Conservation (phyloP, 2,113 vertebrate genomes). For the Gobius niger region DNA sequence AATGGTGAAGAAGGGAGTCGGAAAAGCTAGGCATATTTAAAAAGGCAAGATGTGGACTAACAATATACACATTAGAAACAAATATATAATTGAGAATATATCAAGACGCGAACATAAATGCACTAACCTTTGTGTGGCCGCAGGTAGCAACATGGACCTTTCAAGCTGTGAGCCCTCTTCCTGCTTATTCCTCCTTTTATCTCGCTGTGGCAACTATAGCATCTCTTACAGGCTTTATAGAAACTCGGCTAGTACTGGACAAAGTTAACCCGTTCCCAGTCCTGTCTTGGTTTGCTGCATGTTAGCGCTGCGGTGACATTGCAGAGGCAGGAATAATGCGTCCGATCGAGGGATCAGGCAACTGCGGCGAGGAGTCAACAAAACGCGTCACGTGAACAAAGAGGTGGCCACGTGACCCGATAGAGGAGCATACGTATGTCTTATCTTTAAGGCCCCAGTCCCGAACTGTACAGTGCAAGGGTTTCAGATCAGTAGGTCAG, state of each 20-base stretch:
- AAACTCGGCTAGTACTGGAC: not conserved
- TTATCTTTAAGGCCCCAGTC: too few relatives aligned
- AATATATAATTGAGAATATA: too few relatives aligned
- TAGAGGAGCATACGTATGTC: too few relatives aligned
- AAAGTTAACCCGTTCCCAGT: not conserved
- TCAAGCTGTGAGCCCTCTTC: conserved; percentile 32
- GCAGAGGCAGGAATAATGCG: conserved; percentile 51
- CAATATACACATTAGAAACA: not conserved
- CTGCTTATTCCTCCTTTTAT: conserved; percentile 47
- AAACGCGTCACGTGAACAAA: conserved; percentile 63
- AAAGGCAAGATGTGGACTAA: conserved; percentile 14
- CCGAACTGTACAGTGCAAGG: too few relatives aligned
- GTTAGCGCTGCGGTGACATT: conserved; percentile 66
- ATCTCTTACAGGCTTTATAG: conserved; percentile 15
- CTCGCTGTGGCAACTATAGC: conserved; percentile 18
- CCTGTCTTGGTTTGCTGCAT: conserved; percentile 14
- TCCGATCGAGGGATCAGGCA: conserved; percentile 19
- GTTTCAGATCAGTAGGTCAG: not conserved
- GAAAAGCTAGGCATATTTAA: conserved; percentile 9
- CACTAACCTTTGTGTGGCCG: conserved; percentile 45
- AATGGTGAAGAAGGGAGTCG: conserved; percentile 16
- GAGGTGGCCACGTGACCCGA: conserved; percentile 56
- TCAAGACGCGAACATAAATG: not conserved
- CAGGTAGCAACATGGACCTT: conserved; percentile 36
- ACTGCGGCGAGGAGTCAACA: conserved; percentile 69